A percentile compares a stretch with the other conserved stretches of the same genome.
Evolutionary conservation across 1,140 invertebrate species (phyloP).

Genomic region (Anoplolepis gracilipes): DNA sequence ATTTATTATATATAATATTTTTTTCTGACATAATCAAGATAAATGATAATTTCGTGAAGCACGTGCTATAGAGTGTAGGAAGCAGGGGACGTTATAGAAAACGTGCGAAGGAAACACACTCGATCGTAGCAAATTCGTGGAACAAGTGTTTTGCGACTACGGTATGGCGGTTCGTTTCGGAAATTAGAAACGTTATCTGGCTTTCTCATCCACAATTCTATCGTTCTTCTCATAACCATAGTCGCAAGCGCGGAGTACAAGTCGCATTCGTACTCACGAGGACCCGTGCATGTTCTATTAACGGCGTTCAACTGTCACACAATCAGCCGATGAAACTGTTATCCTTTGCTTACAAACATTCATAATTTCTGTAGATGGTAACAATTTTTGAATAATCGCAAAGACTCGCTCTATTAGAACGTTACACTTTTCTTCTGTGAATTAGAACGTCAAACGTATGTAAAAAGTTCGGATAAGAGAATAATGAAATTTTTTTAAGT

Average conservation of each 20-base stretch:
- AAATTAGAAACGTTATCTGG: constrained; percentile 77
- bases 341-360: neutral
- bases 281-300: constrained; percentile 33
- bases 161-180: constrained; percentile 65
- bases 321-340: constrained; percentile 58
- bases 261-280: constrained; percentile 35
- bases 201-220: constrained; percentile 68
- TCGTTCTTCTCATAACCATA: constrained; percentile 59
- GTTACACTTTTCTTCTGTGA: neutral
- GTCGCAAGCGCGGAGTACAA: constrained; percentile 22
- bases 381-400: neutral
- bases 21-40: neutral
- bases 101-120: neutral
- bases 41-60: neutral
- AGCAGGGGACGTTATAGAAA: neutral
- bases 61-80: neutral
- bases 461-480: neutral
- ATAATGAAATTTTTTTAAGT: neutral
- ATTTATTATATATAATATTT: neutral
- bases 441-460: neutral
- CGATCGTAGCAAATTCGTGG: constrained; percentile 25
- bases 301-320: constrained; percentile 51
- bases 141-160: constrained; percentile 48
- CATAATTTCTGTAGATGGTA: constrained; percentile 8
- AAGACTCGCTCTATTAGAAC: neutral